phyloP scores from a whole-genome alignment of 1,140 invertebrate species.

The Drosophila persimilis region DNA sequence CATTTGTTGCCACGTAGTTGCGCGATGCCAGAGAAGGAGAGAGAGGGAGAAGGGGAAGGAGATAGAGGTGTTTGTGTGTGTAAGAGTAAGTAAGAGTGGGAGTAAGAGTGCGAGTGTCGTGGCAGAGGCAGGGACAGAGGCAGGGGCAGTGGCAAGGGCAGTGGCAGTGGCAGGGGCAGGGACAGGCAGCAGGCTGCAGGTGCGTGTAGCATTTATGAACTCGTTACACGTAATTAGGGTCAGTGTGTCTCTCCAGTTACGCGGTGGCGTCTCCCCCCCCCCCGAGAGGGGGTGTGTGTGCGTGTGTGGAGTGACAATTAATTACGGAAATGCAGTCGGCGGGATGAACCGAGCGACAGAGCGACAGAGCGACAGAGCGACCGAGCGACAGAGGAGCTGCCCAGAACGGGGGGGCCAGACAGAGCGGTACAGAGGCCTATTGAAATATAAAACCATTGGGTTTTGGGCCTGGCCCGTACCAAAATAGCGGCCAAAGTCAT shows the following conservation, averaged over 20 bases:
- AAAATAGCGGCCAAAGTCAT: slow-evolving; percentile 51
- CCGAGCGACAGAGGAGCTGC: background rate
- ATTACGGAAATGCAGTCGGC: slow-evolving; percentile 49
- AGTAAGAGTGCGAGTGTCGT: slow-evolving; percentile 1
- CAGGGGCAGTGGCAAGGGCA: background rate
- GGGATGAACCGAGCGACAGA: slow-evolving; percentile 13
- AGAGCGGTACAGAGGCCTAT: slow-evolving; percentile 31
- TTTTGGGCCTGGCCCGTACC: slow-evolving; percentile 30
- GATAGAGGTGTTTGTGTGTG: no score
- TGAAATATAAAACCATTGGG: slow-evolving; percentile 68
- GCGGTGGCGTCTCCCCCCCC: background rate
- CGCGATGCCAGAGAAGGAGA: background rate
- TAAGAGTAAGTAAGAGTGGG: no score
- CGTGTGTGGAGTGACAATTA: slow-evolving; percentile 58
- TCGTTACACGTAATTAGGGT: slow-evolving; percentile 81
- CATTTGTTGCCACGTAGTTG: slow-evolving; percentile 44
- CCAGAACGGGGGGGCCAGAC: background rate
- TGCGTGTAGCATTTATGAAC: slow-evolving; percentile 78
- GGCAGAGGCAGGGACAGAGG: background rate
- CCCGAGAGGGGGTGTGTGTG: background rate
- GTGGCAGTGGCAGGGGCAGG: no score
- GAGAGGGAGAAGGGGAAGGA: no score
- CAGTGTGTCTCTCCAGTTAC: slow-evolving; percentile 53
- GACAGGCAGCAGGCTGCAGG: slow-evolving; percentile 38
- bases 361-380: background rate